Evolutionary conservation across 2,888 invertebrate species (phyloP).

Genomic region (Macrophya annulata): DNA sequence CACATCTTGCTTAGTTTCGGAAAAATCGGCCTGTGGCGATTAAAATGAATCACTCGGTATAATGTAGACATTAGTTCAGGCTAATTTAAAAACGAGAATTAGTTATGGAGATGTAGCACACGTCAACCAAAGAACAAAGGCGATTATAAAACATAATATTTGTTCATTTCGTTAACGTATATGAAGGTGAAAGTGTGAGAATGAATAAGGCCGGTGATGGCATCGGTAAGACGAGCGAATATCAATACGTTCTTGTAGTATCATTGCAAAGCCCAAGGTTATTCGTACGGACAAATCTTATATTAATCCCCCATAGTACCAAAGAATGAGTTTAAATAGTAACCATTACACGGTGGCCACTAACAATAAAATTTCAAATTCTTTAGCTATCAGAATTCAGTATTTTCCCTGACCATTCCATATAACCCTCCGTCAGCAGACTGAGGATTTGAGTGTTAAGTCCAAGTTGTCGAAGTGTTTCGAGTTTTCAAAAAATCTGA

Average conservation of each 20-base stretch:
- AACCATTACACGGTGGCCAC: not conserved
- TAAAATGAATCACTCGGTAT: too few species aligned
- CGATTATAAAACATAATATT: not conserved
- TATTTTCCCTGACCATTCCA: not conserved
- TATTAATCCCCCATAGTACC: not conserved
- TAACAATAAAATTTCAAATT: not conserved
- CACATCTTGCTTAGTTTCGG: too few species aligned
- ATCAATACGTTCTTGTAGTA: not conserved
- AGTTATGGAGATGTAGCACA: not conserved
- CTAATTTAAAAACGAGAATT: not conserved
- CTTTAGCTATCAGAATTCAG: not conserved
- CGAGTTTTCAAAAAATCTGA: too few species aligned
- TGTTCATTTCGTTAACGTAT: not conserved
- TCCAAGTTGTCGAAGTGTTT: too few species aligned
- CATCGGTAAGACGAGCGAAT: not conserved
- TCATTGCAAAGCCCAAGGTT: not conserved
- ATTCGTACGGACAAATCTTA: not conserved
- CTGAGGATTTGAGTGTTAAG: too few species aligned
- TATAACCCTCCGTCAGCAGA: not conserved
- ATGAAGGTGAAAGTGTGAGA: conserved; percentile 15
- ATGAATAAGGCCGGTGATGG: not conserved
- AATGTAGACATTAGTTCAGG: not conserved
- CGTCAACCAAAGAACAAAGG: not conserved
- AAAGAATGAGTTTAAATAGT: not conserved
- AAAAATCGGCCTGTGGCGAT: too few species aligned